Evolutionary conservation across 2,797 vertebrate species (phyloP).

Genomic region (Threskiornis aethiopicus): DNA sequence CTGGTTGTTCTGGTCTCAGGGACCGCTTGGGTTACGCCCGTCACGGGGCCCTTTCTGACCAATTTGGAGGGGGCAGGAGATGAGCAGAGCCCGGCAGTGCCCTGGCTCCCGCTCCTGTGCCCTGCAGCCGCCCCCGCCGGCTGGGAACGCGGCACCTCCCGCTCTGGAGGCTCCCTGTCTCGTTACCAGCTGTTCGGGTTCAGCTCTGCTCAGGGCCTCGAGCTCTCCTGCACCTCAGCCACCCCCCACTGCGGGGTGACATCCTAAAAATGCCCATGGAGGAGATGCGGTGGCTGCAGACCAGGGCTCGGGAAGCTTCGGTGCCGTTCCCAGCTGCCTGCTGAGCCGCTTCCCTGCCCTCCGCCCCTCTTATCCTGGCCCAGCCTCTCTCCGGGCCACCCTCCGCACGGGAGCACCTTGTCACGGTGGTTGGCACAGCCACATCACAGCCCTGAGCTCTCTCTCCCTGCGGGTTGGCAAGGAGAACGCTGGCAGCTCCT

Average conservation of each 20-base stretch:
- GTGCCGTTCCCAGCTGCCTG: rapidly evolving
- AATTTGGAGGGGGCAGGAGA: not conserved
- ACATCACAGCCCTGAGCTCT: rapidly evolving
- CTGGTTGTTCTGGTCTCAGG: not conserved
- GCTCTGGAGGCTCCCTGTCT: not conserved
- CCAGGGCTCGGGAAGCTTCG: rapidly evolving
- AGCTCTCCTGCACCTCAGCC: not conserved
- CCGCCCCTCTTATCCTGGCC: not conserved
- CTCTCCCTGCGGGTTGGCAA: not conserved
- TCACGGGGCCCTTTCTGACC: not conserved
- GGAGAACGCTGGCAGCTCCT: not conserved
- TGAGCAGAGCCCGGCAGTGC: not conserved
- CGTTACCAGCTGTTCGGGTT: rapidly evolving
- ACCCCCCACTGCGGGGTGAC: rapidly evolving
- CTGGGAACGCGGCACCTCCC: rapidly evolving
- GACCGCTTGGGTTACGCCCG: rapidly evolving
- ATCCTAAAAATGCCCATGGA: rapidly evolving
- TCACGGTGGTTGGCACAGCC: no score
- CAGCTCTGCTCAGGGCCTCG: not conserved
- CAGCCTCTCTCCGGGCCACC: rapidly evolving
- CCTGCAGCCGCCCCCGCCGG: rapidly evolving
- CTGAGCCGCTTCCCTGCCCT: not conserved
- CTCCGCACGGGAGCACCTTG: not conserved
- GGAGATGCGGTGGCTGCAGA: rapidly evolving
- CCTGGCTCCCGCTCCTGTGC: not conserved